Base-by-base conservation (phyloP, 2,797 vertebrate species). In the Telmatherina bonti region DNA sequence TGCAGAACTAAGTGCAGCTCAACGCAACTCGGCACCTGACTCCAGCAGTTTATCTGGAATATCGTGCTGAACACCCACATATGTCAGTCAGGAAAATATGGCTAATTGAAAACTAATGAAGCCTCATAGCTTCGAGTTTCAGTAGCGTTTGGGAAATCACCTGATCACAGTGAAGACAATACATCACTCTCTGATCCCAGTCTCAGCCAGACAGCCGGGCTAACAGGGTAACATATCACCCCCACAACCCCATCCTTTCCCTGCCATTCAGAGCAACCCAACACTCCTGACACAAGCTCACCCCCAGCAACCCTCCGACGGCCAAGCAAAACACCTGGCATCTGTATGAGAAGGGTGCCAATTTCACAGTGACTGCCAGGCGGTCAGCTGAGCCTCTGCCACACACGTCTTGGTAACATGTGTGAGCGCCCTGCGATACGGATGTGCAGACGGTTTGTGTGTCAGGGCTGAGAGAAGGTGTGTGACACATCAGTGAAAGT, bases 311-410 rank as follows among this genome's bases (percentile, higher is more conserved):
- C 88, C 79, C 82, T 67, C 62, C 18, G 38, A 55, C 82, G 86
- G 91, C 92, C 93, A 92, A 93, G 83, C 89, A 78, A 91, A 93
- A 93, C 93, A 94, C 91, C 91, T 93, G 93, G 90, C 93, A 90
- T 90, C 86, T 86, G 88, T 11, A 83, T 27, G 80, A 85, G 86
- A 85, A 89, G 85, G 90, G 85, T 41, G 83, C 72, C 85, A 73
- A 88, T 85, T 80, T 87, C 85, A 81, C 85, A 80, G 83, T 10
- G 54, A 45, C 70, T 84, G 89, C 91, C 90, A 91, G 84, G 81
- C 81, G n/a, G 85, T 88, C 89, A 91, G 88, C 86, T 89, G 89
- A 89, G 84, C 66, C 71, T 22, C 73, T 11, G 56, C 52, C 67
- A 29, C 81, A 62, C 67, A 63, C 82, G 80, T 53, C 76, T 33